Evolutionary conservation across 1,140 invertebrate species (phyloP).

Genomic region (Monomorium pharaonis): DNA sequence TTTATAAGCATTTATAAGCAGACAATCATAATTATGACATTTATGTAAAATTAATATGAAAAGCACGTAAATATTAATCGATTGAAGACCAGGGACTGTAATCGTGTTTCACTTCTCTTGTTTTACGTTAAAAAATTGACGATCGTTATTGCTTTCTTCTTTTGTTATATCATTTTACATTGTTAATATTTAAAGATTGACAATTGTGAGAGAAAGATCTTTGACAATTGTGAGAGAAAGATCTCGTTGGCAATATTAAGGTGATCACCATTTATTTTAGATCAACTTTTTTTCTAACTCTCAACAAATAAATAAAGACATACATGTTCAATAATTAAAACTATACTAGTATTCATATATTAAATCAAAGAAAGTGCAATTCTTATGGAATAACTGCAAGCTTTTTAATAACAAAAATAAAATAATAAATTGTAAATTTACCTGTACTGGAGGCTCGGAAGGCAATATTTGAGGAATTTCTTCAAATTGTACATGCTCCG

Average conservation of each 20-base stretch:
- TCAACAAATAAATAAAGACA: neutral
- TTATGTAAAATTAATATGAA: neutral
- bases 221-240: too few species aligned
- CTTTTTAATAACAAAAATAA: slow-evolving; percentile 24
- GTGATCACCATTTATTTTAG: too few species aligned
- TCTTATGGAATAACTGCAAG: slow-evolving; percentile 19
- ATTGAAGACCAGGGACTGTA: too few species aligned
- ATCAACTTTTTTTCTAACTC: neutral
- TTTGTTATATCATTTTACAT: neutral
- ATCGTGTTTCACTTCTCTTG: neutral
- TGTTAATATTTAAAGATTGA: neutral
- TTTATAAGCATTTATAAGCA: neutral
- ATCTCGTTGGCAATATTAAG: neutral
- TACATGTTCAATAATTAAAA: slow-evolving; percentile 4
- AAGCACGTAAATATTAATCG: neutral
- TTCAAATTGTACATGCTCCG: slow-evolving; percentile 82
- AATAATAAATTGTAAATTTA: slow-evolving; percentile 58
- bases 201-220: too few species aligned
- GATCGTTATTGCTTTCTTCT: neutral
- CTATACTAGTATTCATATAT: neutral
- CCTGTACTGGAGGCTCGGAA: slow-evolving; percentile 73
- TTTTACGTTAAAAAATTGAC: neutral
- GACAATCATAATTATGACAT: slow-evolving; percentile 5
- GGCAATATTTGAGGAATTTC: slow-evolving; percentile 80
- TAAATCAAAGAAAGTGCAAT: neutral